These are phyloP conservation scores for Sturmia bella DNA, from an alignment of 2,888 invertebrate genomes.

Conservation along the genomic window DNA sequence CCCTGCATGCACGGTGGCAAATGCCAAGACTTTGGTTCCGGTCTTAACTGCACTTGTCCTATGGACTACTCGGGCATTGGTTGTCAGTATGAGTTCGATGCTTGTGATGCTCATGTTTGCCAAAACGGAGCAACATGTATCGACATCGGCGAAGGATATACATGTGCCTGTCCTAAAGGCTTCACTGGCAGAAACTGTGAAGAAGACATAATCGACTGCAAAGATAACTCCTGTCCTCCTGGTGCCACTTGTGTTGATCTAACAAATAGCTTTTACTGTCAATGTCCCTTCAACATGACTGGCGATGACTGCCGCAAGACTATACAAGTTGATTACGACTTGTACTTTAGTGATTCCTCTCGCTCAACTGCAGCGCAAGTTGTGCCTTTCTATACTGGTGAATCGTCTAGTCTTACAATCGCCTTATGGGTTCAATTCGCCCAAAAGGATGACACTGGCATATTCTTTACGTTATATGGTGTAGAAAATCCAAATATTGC, in stretches of 20 bases:
- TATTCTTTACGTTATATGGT: slow-evolving; percentile 95
- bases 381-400: slow-evolving; percentile 92
- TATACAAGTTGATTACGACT: slow-evolving; percentile 98
- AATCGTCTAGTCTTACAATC: slow-evolving; percentile 90
- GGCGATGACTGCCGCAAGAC: slow-evolving; percentile 98
- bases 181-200: slow-evolving; percentile 92
- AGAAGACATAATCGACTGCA: slow-evolving; percentile 94
- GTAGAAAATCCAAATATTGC: slow-evolving; percentile 92
- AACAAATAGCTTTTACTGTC: slow-evolving; percentile 95
- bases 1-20: slow-evolving; percentile 98
- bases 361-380: slow-evolving; percentile 96
- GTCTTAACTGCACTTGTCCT: slow-evolving; percentile 96
- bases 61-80: slow-evolving; percentile 93
- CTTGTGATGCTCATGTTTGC: slow-evolving; percentile 94
- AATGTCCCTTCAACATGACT: slow-evolving; percentile 97
- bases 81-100: slow-evolving; percentile 96
- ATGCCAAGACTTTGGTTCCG: slow-evolving; percentile 97
- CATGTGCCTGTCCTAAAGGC: slow-evolving; percentile 93
- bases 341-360: slow-evolving; percentile 95
- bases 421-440: slow-evolving; percentile 99
- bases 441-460: slow-evolving; percentile 94
- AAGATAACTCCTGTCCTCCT: slow-evolving; percentile 96
- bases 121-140: slow-evolving; percentile 96
- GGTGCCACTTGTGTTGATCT: slow-evolving; percentile 96
- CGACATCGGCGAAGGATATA: slow-evolving; percentile 92